Conservation (phyloP, 2,797 vertebrate species). For the Poecilia wingei region DNA sequence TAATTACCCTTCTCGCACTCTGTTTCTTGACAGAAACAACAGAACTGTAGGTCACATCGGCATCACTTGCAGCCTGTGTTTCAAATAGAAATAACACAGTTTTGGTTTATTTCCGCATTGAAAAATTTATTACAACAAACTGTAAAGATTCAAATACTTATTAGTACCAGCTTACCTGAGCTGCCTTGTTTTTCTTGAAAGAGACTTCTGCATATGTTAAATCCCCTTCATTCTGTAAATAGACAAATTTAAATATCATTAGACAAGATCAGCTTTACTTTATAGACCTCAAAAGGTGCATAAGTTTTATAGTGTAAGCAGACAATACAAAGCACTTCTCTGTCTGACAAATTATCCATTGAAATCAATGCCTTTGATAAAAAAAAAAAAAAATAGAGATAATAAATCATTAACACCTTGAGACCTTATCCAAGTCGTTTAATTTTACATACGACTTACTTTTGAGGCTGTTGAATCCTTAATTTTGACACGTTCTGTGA, state of each 20-base stretch:
- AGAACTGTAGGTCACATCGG: conserved; percentile 23
- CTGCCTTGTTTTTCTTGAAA: background rate
- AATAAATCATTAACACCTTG: background rate
- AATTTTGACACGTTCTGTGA: conserved; percentile 18
- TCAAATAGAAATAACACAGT: background rate
- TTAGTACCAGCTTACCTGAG: conserved; percentile 4
- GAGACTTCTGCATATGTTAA: background rate
- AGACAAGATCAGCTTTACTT: background rate
- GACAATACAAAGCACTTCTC: background rate
- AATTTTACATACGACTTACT: conserved; percentile 14
- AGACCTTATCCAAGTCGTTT: background rate
- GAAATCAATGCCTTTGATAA: background rate
- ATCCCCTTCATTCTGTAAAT: conserved; percentile 17
- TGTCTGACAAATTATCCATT: background rate
- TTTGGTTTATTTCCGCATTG: background rate
- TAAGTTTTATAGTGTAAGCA: background rate
- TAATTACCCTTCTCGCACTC: conserved; percentile 1
- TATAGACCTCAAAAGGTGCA: background rate
- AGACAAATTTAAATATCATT: background rate
- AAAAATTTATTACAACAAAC: background rate
- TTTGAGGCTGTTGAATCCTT: background rate
- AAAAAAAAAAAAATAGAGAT: background rate
- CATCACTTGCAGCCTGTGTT: conserved; percentile 23
- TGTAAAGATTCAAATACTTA: background rate
- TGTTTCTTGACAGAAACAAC: background rate